Evolutionary conservation across 2,888 invertebrate genomes (phyloP), one percentile per base, ranked within the genome.

Genomic region (Quadroppia sp.): DNA sequence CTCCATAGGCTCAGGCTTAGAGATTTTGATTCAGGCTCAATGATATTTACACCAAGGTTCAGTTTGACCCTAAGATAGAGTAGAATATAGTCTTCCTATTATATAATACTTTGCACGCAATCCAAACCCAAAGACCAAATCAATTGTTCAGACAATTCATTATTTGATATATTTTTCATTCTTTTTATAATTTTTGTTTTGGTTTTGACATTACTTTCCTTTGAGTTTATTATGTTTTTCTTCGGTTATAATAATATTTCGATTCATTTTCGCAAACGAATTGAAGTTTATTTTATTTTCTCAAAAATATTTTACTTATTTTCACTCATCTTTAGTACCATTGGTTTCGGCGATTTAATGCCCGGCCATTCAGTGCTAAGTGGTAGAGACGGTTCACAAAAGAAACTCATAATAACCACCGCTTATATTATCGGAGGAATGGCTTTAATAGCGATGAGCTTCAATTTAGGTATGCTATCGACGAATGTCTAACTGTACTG

Each of bases 401-500:
- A 75, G 61, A 42, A 64, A 25, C 56, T 73, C 70, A 73, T 73
- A 28, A 48, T 73, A 17, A 70, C 50, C 6, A 70, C 48, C 42
- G 45, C 69, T 53, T 73, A 73, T 25, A 70, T 73, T 32, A 45
- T 73, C 7, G 73, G 73, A 40, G 73, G 73, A 30, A 73, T 73
- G 73, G 69, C 73, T 48, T 61, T 73, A 23, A 69, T 73, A 59
- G 73, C 73, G 6, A 73, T 73, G 73, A 73, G 73, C 25, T 73
- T 73, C 53, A 73, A 73, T 61, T 36, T 73, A 73, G 69, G 73
- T 73, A 70, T 45, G 45, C 1, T 32, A 2, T 53, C 32, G 40
- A 1, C 3, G 7, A 71, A 30, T 71, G 2, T 71, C 56, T 45
- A 61, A 69, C 42, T 56, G 36, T 67, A 72, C 61, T 72, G 61